Evolutionary conservation across 2,113 vertebrate species (phyloP).

Genomic region (Archilochus colubris): DNA sequence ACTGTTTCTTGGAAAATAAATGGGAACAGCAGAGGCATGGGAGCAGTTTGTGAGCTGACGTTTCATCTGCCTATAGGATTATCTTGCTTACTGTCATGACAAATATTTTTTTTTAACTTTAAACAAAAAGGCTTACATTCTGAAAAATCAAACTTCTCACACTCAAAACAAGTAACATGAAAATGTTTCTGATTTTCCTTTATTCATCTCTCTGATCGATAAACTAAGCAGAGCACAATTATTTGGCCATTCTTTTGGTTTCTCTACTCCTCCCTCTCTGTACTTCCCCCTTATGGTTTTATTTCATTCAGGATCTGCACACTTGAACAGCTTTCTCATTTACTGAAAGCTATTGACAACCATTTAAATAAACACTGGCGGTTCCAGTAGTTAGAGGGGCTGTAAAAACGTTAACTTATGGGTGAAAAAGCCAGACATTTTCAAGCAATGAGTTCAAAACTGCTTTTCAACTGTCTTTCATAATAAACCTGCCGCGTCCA

Average conservation of each 20-base stretch:
- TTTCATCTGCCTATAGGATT: neutral
- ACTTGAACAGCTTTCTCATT: rapidly evolving
- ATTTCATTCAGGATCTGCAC: neutral
- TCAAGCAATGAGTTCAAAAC: neutral
- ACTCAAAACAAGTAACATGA: neutral
- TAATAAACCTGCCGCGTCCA: rapidly evolving
- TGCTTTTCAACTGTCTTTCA: too few relatives aligned
- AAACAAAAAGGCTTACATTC: neutral
- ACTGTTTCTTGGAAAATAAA: neutral
- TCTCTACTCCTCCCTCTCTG: neutral
- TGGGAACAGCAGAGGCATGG: neutral
- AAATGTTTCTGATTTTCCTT: neutral
- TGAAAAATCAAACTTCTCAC: neutral
- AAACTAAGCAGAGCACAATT: neutral
- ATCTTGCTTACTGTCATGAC: neutral
- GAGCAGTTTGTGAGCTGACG: neutral
- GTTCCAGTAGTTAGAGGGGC: too few relatives aligned
- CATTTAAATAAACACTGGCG: rapidly evolving
- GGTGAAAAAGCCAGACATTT: neutral
- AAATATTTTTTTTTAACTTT: neutral
- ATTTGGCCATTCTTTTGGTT: neutral
- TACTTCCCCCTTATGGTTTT: too few relatives aligned
- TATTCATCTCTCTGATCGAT: neutral
- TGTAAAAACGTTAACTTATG: rapidly evolving
- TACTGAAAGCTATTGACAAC: rapidly evolving